Evolutionary conservation across 2,113 vertebrate genomes (phyloP).

Genomic region (Monarcha castaneiventris): DNA sequence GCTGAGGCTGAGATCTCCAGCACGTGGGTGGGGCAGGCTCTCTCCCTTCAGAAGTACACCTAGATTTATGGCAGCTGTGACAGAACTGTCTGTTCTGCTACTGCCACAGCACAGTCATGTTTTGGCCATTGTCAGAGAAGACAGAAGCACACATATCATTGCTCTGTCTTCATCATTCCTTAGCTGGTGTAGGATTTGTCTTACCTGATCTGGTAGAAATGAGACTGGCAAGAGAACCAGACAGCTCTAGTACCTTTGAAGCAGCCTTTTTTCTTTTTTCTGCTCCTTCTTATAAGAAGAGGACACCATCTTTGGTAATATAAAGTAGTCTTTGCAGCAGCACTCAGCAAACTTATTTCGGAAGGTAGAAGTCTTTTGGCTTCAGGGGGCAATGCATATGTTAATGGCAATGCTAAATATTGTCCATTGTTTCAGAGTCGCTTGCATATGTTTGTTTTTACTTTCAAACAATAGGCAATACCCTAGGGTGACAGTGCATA

Average conservation of each 20-base stretch:
- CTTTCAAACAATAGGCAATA: constrained; percentile 51
- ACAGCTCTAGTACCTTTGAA: background rate
- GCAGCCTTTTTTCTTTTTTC: background rate
- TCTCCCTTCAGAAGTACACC: background rate
- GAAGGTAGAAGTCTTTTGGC: background rate
- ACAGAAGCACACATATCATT: background rate
- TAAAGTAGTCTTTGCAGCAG: background rate
- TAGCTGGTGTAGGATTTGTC: background rate
- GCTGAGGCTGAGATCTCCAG: background rate
- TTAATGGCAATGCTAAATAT: constrained; percentile 28
- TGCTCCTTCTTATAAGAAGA: background rate
- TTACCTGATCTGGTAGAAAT: background rate
- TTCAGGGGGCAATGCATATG: constrained; percentile 1
- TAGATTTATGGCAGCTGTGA: background rate
- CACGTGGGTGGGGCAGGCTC: background rate
- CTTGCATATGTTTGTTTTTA: constrained; percentile 41
- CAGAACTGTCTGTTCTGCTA: background rate
- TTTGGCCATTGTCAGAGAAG: background rate
- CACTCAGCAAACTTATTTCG: background rate
- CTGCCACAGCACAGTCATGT: rapidly evolving
- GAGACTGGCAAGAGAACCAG: background rate
- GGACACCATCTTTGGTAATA: background rate
- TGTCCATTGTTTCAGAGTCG: constrained; percentile 21
- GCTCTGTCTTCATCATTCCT: background rate
- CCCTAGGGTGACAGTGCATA: background rate